Evolutionary conservation across 2,888 invertebrate genomes (phyloP), one percentile per base, ranked within the genome.

Genomic region (Dasysyrphus tricinctus): DNA sequence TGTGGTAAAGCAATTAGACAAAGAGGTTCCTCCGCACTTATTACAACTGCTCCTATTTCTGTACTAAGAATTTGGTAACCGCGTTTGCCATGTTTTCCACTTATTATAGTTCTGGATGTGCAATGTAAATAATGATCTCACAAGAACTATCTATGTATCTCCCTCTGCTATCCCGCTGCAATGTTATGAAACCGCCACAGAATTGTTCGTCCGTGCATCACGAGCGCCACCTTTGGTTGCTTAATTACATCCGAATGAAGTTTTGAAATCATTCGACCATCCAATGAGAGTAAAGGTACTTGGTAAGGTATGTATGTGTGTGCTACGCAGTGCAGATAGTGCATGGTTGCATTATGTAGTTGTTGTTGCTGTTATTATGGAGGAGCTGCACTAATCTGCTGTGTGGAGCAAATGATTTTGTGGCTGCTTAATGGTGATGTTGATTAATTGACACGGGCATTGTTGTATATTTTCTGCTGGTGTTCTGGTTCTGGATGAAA

Each of bases 211-310:
- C 54, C 54, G n/a, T 70, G 47, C 57, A 80, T 57, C 69, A 67
- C 29, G 75, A 84, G 78, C 84, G 84, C 84, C 84, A 84, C 84
- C 84, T 84, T 80, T 76, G 59, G 57, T 72, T 67, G 42, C 72
- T 80, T 84, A 80, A 79, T 84, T 80, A 84, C 49, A 76, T 61
- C 75, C 75, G 44, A 54, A 61, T 32, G 69, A 34, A 61, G 78
- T 73, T 69, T 78, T 14, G 69, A 74, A 83, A 78, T 74, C 82
- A 74, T 74, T 83, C 78, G 47, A 42, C 78, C 74, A 24, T 67
- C 51, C 67, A 44, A 49, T 54, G 54, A 61, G 47, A 42, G 24
- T 3, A 9, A 2, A 37, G 9, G 37, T 42, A 32, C 24, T 2
- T 3, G 3, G 2, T 24, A 24, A n/a, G 24, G 24, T 24, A 24